Evolutionary conservation across 1,140 invertebrate genomes (phyloP), one percentile per base, ranked within the genome.

Genomic region (Drosophila obscura): DNA sequence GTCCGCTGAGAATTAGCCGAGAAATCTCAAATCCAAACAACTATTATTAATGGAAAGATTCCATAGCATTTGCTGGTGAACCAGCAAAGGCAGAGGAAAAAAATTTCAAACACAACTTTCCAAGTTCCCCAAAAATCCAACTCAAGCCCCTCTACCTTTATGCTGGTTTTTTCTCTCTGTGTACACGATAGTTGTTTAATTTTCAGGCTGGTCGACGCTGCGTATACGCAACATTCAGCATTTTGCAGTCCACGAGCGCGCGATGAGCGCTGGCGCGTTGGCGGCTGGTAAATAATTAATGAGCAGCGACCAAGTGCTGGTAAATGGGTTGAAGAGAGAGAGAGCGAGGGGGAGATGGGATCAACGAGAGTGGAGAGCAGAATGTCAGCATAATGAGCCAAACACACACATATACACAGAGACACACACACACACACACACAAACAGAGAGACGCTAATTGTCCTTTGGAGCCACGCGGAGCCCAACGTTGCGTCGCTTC

Each of bases 251-350:
- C 35, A 11, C 11, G 35, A 39, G 11, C 35, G 11, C 9, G 11
- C 35, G 35, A 4, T 35, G 31, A 35, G 31, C 35, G 35, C 35
- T 39, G 35, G n/a, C 41, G 53, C 71, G 56, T 75, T 72, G 78
- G 83, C 83, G 69, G 62, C 82, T 68, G 74, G 63, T 87, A 87
- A 82, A 88, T 87, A 85, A 85, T 85, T 82, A 85, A 85, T 78
- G 78, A 85, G 78, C 59, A 75, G 78, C 71, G 63, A 73, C 69
- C 71, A 80, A 84, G 43, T 75, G 35, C 35, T 39, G 67, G 53
- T 59, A 43, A 71, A 51, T 35, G 26, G 44, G 44, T 45, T 58
- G 62, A 45, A 24, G 28, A 44, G 31, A 11, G 66, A 45, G 31
- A 19, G 48, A 31, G 22, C n/a, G 44, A 26, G 26, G 15, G 45